Conservation (phyloP, 2,797 vertebrate genomes). For the Phalloptychus januarius region DNA sequence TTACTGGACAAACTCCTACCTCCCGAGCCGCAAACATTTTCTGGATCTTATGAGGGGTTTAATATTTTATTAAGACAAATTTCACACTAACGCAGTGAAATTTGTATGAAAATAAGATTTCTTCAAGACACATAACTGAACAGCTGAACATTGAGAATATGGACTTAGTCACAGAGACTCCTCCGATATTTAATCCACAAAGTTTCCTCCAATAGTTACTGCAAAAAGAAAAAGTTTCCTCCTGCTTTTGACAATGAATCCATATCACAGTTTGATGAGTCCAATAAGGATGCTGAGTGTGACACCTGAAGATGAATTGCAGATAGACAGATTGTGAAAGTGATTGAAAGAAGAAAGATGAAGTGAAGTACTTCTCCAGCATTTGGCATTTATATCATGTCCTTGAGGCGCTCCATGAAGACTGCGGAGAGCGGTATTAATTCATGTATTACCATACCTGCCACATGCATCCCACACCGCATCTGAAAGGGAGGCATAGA, state of each 20-base stretch:
- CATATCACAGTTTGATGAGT: conserved; percentile 26
- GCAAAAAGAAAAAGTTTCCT: background rate
- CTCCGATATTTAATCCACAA: background rate
- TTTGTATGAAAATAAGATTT: background rate
- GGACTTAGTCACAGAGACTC: background rate
- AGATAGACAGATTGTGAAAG: conserved; percentile 47
- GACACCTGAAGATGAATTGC: conserved; percentile 41
- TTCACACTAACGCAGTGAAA: background rate
- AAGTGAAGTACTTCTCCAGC: conserved; percentile 37
- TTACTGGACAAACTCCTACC: too few species aligned
- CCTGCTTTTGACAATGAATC: conserved; percentile 28
- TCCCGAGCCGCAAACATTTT: background rate
- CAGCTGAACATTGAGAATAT: background rate
- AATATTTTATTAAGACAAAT: background rate
- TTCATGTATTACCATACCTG: conserved; percentile 50
- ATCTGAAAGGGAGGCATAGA: conserved; percentile 6
- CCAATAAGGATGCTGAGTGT: conserved; percentile 27
- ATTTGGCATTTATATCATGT: conserved; percentile 33
- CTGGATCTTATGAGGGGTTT: background rate
- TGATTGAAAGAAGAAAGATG: conserved; percentile 44
- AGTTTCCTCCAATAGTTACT: background rate
- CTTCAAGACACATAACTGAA: background rate
- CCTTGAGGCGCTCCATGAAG: conserved; percentile 17
- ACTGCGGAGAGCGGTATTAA: conserved; percentile 42
- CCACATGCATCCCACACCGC: conserved; percentile 19